Percentiles rank a stretch among this genome's conserved stretches.
Conservation (phyloP, 2,888 invertebrate genomes). For the Camponotus fellah region DNA sequence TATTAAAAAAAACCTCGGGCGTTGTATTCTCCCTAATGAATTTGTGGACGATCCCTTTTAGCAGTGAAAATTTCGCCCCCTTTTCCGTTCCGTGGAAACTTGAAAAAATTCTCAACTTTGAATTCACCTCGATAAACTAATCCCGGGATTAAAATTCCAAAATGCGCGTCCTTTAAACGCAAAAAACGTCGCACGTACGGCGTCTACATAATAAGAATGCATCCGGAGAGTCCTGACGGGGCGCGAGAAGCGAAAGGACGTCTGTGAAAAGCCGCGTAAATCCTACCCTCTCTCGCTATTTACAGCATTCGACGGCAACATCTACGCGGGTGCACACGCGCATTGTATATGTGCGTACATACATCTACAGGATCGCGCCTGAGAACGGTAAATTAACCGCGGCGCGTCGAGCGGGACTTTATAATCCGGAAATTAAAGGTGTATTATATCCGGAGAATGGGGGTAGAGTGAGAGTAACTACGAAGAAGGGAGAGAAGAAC, state of each 20-base stretch:
- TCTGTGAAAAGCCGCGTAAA: slow-evolving; percentile 29
- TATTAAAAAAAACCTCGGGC: slow-evolving; percentile 36
- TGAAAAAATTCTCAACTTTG: slow-evolving; percentile 23
- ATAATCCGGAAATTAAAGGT: slow-evolving; percentile 85
- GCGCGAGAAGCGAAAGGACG: not conserved
- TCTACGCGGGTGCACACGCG: not conserved
- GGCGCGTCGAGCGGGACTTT: slow-evolving; percentile 81
- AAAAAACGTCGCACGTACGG: not conserved
- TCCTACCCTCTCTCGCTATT: slow-evolving; percentile 30
- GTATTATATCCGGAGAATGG: slow-evolving; percentile 81
- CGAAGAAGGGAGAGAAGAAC: slow-evolving; percentile 2
- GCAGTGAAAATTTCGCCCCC: slow-evolving; percentile 37
- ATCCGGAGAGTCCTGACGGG: not conserved
- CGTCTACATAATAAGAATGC: not conserved
- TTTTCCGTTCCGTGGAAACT: slow-evolving; percentile 8
- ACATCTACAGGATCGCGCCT: slow-evolving; percentile 72
- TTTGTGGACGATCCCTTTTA: slow-evolving; percentile 32
- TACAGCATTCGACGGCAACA: slow-evolving; percentile 41
- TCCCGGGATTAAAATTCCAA: slow-evolving; percentile 35
- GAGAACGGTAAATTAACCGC: slow-evolving; percentile 82
- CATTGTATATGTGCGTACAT: not conserved
- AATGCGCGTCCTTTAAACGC: not conserved
- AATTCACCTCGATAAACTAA: not conserved
- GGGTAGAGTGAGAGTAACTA: slow-evolving; percentile 59
- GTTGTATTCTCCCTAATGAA: slow-evolving; percentile 36